phyloP scores from a whole-genome alignment of 2,113 vertebrate species.

The Coptodon rendalli region DNA sequence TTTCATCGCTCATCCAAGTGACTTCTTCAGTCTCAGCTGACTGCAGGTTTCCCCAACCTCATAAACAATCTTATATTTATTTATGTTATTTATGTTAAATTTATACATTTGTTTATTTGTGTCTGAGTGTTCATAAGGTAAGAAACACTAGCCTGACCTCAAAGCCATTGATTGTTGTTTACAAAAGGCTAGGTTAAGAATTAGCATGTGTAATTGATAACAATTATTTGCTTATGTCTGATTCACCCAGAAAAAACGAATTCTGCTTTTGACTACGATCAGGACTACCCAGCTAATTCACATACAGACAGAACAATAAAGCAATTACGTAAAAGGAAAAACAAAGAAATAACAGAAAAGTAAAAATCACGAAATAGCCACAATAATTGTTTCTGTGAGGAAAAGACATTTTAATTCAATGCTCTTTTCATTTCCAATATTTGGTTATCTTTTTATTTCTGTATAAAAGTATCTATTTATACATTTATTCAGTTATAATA shows the following conservation, averaged over 20 bases:
- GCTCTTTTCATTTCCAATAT: neutral
- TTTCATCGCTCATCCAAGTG: rapidly evolving
- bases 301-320: neutral
- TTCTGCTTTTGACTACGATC: neutral
- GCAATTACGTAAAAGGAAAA: neutral
- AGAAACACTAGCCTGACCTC: neutral
- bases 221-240: neutral
- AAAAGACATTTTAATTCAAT: neutral
- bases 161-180: neutral
- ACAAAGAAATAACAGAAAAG: neutral
- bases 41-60: neutral
- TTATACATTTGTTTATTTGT: neutral
- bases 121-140: neutral
- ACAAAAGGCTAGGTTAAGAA: neutral
- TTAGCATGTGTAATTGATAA: neutral
- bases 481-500: neutral
- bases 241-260: neutral
- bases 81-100: neutral
- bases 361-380: neutral
- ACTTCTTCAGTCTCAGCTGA: neutral
- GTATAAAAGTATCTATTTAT: neutral
- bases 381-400: neutral
- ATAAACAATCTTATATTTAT: neutral
- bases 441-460: neutral
- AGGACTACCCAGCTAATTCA: neutral